Evolutionary conservation across 1,140 invertebrate genomes (phyloP).

Genomic region (Plectus sambesii): DNA sequence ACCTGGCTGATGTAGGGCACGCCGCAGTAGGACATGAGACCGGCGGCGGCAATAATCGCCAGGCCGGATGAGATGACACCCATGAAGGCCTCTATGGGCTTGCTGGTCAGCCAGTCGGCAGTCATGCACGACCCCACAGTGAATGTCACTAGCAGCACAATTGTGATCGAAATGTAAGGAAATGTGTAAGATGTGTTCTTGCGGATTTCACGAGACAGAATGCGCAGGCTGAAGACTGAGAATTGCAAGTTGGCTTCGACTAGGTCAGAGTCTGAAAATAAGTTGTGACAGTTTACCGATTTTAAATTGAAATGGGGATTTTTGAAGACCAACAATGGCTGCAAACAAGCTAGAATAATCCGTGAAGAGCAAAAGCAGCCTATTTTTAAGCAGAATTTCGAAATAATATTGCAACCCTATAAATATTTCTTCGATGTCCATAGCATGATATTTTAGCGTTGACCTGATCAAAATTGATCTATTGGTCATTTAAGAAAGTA

Average conservation of each 20-base stretch:
- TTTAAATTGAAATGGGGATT: too few species aligned
- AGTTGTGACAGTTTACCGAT: conserved; percentile 32
- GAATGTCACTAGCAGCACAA: conserved; percentile 37
- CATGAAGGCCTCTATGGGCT: conserved; percentile 38
- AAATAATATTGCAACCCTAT: too few species aligned
- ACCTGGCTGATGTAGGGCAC: conserved; percentile 39
- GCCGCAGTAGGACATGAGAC: conserved; percentile 29
- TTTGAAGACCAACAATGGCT: too few species aligned
- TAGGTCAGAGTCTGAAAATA: conserved; percentile 26
- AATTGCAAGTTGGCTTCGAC: conserved; percentile 18
- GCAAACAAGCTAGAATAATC: too few species aligned
- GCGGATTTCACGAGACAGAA: conserved; percentile 42
- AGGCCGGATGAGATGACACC: conserved; percentile 33
- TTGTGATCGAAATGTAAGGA: conserved; percentile 40
- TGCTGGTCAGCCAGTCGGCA: conserved; percentile 42
- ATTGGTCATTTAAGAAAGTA: too few species aligned
- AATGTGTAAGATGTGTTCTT: conserved; percentile 45
- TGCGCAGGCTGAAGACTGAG: conserved; percentile 37
- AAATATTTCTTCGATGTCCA: too few species aligned
- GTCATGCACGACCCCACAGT: conserved; percentile 44
- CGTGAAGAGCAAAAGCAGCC: too few species aligned
- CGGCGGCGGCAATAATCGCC: conserved; percentile 28
- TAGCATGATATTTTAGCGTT: too few species aligned
- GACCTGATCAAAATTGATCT: too few species aligned
- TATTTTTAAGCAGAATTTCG: too few species aligned